These are phyloP conservation scores for Gnatocerus cornutus DNA, from an alignment of 2,888 invertebrate genomes.

Conservation along the genomic window DNA sequence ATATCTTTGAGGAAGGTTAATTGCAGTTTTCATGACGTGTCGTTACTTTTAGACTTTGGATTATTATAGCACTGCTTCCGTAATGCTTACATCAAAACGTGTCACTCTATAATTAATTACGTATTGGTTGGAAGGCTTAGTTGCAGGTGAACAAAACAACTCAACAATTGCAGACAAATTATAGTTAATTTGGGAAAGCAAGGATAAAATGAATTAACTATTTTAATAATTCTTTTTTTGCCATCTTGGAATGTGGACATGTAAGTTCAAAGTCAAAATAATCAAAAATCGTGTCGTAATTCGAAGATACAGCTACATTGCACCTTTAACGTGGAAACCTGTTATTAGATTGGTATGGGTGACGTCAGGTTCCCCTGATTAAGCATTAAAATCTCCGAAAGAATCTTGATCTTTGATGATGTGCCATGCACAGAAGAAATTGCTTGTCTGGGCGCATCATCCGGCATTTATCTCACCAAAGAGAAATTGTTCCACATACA, in stretches of 20 bases:
- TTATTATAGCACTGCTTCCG: neutral
- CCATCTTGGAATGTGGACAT: no score
- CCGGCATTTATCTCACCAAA: constrained; percentile 22
- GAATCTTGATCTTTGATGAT: neutral
- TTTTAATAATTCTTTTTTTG: no score
- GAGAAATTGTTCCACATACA: constrained; percentile 48
- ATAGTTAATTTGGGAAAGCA: no score
- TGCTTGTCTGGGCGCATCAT: constrained; percentile 7
- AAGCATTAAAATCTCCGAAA: constrained; percentile 1
- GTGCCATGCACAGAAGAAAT: neutral
- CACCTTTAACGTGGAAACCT: constrained; percentile 18
- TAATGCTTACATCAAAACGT: neutral
- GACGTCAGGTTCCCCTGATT: constrained; percentile 9
- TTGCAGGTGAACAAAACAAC: no score
- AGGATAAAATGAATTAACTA: no score
- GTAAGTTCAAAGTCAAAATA: constrained; percentile 2
- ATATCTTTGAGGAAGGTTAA: neutral
- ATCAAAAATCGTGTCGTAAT: constrained; percentile 9
- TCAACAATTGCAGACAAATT: no score
- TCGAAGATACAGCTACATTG: constrained; percentile 14
- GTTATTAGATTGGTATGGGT: constrained; percentile 17
- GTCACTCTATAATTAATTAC: neutral
- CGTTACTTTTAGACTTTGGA: constrained; percentile 2
- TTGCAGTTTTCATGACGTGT: constrained; percentile 1
- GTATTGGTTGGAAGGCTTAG: no score